Evolutionary conservation across 2,113 vertebrate species (phyloP).

Genomic region (Origma solitaria): DNA sequence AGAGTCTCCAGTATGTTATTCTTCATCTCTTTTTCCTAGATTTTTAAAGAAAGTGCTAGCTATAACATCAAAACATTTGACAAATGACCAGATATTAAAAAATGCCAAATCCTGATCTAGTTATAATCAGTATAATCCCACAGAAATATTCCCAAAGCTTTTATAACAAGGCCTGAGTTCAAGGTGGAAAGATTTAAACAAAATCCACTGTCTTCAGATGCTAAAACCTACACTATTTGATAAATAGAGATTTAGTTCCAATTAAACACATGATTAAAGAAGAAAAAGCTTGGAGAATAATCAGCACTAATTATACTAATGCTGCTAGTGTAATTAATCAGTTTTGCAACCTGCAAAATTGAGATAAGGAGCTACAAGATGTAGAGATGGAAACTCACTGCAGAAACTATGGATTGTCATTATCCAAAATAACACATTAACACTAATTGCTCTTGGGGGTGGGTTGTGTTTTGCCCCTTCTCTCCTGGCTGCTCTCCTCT

Average conservation of each 20-base stretch:
- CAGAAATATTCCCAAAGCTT: background rate
- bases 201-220: background rate
- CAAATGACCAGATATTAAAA: background rate
- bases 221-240: background rate
- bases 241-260: conserved; percentile 26
- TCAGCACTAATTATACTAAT: conserved; percentile 15
- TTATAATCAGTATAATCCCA: background rate
- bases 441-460: background rate
- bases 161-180: background rate
- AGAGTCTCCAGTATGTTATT: background rate
- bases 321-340: conserved; percentile 20
- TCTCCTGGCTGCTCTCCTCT: background rate
- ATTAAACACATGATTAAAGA: conserved; percentile 43
- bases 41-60: background rate
- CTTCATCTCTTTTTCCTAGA: background rate
- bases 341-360: conserved; percentile 18
- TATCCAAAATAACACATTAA: background rate
- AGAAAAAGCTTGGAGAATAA: conserved; percentile 15
- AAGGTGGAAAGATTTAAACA: background rate
- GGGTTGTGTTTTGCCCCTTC: background rate
- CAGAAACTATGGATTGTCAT: background rate
- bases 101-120: background rate
- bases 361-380: conserved; percentile 32
- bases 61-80: background rate
- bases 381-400: background rate